Evolutionary conservation across 2,113 vertebrate species (phyloP), one percentile per base, ranked within the genome.

Genomic region (Dasypus novemcinctus): DNA sequence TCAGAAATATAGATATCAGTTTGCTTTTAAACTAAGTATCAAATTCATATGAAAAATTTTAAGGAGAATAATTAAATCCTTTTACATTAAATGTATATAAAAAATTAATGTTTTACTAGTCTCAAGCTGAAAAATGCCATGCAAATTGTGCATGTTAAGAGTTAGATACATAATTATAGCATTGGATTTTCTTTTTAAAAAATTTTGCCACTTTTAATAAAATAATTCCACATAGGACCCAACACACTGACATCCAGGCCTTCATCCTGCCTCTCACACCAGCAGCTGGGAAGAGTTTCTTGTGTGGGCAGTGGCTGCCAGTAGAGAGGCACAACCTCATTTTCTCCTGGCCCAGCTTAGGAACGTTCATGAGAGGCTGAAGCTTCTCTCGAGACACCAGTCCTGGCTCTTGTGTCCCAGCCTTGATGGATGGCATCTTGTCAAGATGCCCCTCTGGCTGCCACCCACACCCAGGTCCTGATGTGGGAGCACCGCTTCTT

Each of bases 1-100:
- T 94, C 41, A 11, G 20, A 75, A 91, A 64, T 80, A 21, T 38
- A 85, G 59, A 46, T 85, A 5, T 68, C 91, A 38, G 57, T 38
- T 52, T 93, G 23, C 49, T 82, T 89, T 64, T 94, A 27, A 61
- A 33, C 12, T 85, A 7, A 94, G 74, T 89, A 79, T 82, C 64
- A 63, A 90, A 41, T n/a, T 91, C 38, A 87, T 72, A 54, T 38
- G 57, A 75, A 38, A 29, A 90, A 86, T n/a, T 83, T 87, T 12
- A 43, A 94, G 94, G 94, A 74, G n/a, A 85, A 43, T 29, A 71
- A 31, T 79, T 27, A 75, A 64, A 8, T 89, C 5, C 29, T 85
- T 87, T 80, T 88, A 3, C 83, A 91, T 85, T 7, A 9, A 80
- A 41, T 80, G 25, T 96, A 91, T 18, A 78, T 91, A 74, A 92